These are phyloP conservation scores for Anser cygnoides DNA, from an alignment of 2,113 vertebrate species.

Conservation along the genomic window DNA sequence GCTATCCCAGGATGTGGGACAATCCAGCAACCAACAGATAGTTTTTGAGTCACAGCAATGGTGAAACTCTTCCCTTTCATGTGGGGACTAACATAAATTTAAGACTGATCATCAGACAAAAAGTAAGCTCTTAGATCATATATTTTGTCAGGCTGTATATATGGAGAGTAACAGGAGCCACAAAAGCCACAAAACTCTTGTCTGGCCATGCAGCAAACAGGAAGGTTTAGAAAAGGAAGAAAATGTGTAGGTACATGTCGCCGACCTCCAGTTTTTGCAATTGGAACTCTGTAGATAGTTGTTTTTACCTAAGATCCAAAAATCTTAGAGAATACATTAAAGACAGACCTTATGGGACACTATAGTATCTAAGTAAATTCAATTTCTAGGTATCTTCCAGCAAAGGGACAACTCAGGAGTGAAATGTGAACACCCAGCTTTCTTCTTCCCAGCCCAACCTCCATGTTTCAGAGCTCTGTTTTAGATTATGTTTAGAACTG, in stretches of 20 bases:
- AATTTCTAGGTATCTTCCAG: slow-evolving; percentile 2
- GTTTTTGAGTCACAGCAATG: neutral
- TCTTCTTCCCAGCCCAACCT: slow-evolving; percentile 12
- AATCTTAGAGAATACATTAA: neutral
- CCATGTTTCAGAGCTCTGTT: slow-evolving; percentile 16
- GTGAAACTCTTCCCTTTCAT: neutral
- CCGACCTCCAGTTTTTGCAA: neutral
- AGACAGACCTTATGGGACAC: neutral
- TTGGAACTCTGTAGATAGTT: neutral
- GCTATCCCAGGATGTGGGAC: neutral
- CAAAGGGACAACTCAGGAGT: neutral
- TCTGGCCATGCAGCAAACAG: neutral
- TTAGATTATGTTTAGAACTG: slow-evolving; percentile 53
- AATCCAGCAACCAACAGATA: neutral
- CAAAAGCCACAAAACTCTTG: neutral
- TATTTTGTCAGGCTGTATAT: neutral
- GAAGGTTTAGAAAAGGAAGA: neutral
- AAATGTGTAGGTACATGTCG: neutral
- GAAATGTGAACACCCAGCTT: neutral
- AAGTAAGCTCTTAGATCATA: neutral
- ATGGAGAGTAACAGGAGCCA: neutral
- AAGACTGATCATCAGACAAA: neutral
- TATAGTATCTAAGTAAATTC: neutral
- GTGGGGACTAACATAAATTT: neutral
- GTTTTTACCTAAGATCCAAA: neutral